Base-by-base conservation (phyloP, 1,140 invertebrate species). In the Pseudobourletiella spinata region DNA sequence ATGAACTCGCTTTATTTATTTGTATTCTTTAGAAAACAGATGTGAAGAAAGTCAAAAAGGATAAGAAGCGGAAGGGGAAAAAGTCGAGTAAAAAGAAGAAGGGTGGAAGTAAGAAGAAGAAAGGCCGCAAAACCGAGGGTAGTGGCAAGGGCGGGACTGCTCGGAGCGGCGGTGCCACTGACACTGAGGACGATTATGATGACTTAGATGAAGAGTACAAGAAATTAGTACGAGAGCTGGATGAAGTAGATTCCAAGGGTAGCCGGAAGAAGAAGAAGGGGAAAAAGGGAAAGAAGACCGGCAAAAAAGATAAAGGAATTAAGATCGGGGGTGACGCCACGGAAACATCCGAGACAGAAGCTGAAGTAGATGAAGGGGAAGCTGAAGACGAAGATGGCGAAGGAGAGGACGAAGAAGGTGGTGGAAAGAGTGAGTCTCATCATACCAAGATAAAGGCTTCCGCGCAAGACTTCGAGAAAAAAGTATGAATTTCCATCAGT, bases 51-150 rank as follows among this genome's bases (percentile, higher is more conserved):
- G n/a, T n/a, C n/a, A n/a, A n/a, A n/a, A n/a, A n/a, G n/a, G n/a
- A n/a, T n/a, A n/a, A n/a, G n/a, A n/a, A n/a, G n/a, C 30, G 54
- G 52, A 58, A 61, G 29, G 32, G 43, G 25, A 54, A 59, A 18
- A 57, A 24, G 29, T 58, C 48, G 15, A 35, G 39, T 8, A 52
- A 26, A 42, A 44, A 52, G 50, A 32, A 52, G 26, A n/a, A 35
- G 30, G 57, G 42, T 26, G 43, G 59, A 63, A 20, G n/a, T 42
- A 39, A 52, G 32, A 51, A 57, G 30, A 42, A 55, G 61, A 48
- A 18, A 30, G 14, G 56, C 51, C 50, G 35, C 51, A 29, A 43
- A 28, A 29, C 50, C 50, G 59, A 60, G n/a, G n/a, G n/a, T n/a
- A n/a, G n/a, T n/a, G n/a, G n/a, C n/a, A n/a, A n/a, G n/a, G n/a